These are phyloP conservation scores for Vanacampus margaritifer DNA, from an alignment of 2,113 vertebrate genomes.

Conservation along the genomic window DNA sequence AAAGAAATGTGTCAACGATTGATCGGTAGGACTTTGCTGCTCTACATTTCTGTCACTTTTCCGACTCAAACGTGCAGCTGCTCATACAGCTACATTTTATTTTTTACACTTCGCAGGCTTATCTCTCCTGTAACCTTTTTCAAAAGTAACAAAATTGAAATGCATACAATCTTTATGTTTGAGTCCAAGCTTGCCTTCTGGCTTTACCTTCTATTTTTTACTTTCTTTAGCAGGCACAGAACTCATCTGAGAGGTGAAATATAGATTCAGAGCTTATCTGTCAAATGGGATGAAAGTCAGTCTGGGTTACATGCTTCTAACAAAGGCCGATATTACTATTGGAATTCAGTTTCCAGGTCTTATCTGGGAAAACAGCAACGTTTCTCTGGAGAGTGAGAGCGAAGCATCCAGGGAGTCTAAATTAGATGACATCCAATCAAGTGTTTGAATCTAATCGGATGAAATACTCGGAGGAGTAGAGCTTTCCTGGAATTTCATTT, in stretches of 20 bases:
- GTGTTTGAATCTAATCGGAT: background rate
- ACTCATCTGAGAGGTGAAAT: constrained; percentile 18
- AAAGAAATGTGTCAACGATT: constrained; percentile 11
- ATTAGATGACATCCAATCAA: constrained; percentile 16
- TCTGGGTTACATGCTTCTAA: constrained; percentile 29
- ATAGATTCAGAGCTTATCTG: constrained; percentile 51
- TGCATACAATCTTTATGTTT: constrained; percentile 48
- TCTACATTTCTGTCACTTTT: constrained; percentile 8
- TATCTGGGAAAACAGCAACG: constrained; percentile 13
- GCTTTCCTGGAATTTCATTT: background rate
- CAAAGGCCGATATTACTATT: constrained; percentile 7
- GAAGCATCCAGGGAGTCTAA: constrained; percentile 7
- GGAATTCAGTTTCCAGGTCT: constrained; percentile 1
- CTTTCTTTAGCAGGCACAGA: background rate
- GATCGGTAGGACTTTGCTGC: background rate
- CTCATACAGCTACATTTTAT: constrained; percentile 6
- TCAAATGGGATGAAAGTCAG: constrained; percentile 45
- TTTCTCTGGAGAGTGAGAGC: background rate
- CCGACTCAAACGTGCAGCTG: background rate
- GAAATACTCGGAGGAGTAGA: constrained; percentile 5
- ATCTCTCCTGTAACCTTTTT: constrained; percentile 33
- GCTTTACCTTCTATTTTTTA: constrained; percentile 26
- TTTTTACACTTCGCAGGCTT: constrained; percentile 18
- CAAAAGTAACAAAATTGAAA: constrained; percentile 36
- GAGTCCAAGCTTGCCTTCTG: constrained; percentile 33